A percentile compares a stretch with the other conserved stretches of the same genome.
phyloP scores from a whole-genome alignment of 2,888 invertebrate species.

The Octodonta nipae region DNA sequence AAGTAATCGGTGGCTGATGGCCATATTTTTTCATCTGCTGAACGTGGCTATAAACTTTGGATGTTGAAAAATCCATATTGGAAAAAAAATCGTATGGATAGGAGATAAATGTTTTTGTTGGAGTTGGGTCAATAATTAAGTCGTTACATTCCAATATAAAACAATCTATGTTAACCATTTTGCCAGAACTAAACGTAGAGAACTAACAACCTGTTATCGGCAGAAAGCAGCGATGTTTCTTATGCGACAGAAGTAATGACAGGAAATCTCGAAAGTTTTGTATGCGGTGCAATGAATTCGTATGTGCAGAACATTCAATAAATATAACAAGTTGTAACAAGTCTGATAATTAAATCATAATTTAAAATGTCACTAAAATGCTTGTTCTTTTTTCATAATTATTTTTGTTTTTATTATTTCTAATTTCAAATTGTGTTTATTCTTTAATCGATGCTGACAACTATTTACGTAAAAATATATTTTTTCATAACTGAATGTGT shows the following conservation, averaged over 20 bases:
- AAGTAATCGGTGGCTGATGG: conserved; percentile 17
- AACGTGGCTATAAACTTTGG: conserved; percentile 12
- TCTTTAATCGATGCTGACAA: conserved; percentile 5
- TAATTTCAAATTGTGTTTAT: conserved; percentile 5
- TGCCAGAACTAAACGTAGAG: conserved; percentile 8
- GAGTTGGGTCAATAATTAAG: conserved; percentile 10
- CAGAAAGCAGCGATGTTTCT: conserved; percentile 7
- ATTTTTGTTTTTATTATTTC: conserved; percentile 4
- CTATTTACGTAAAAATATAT: conserved; percentile 5
- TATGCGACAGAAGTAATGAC: conserved; percentile 8
- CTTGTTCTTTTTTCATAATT: conserved; percentile 6
- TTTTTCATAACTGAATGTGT: conserved; percentile 3
- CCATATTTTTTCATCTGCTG: conserved; percentile 13
- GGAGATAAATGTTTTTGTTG: conserved; percentile 11
- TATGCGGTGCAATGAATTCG: conserved; percentile 6
- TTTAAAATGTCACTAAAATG: conserved; percentile 2
- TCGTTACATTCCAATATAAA: conserved; percentile 7
- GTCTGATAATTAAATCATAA: conserved; percentile 4
- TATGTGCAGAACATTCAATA: conserved; percentile 7
- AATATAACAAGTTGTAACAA: conserved; percentile 5
- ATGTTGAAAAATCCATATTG: conserved; percentile 9
- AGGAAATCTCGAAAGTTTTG: conserved; percentile 6
- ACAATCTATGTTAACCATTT: conserved; percentile 6
- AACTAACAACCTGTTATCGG: conserved; percentile 9
- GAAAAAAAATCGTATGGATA: conserved; percentile 7